Base-by-base conservation (phyloP, 2,113 vertebrate genomes). In the Clarias gariepinus region DNA sequence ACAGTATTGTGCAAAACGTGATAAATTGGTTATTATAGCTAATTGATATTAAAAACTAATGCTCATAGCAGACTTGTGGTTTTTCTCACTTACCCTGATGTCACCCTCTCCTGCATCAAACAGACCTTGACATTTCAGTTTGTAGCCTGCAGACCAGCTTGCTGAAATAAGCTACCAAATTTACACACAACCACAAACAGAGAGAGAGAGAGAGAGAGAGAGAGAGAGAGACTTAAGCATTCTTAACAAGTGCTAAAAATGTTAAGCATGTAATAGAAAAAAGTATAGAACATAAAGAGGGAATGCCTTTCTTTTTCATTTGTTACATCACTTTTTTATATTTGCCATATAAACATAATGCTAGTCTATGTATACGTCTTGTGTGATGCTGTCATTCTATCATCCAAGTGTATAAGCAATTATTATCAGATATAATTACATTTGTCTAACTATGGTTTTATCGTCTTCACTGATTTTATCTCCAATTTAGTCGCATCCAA, bases 61-160 rank as follows among this genome's bases (percentile, higher is more conserved):
- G 15, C 41, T 47, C 47, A 47, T 47, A 8, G 47, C 47, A 47
- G 11, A 71, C 3, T 1, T 78, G 52, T 63, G 58, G 4, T 83
- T 52, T 81, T 87, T 86, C 71, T 21, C 12, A 86, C 91, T 96
- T 89, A 97, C 96, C 95, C 96, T 94, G 52, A 96, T 82, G 15
- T 97, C 96, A 0, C 94, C 94, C 21, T 95, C 94, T 60, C 96
- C 96, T 0, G 96, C 95, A 0, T 96, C 96, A 92, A 92, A 85
- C 9, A 97, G 95, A 68, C 95, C 94, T 92, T 97, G 96, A 92
- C 96, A 97, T 88, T 97, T 96, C 85, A 97, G 83, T 81, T 95
- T 96, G 93, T 97, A 97, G 55, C 95, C 91, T 73, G 95, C 96
- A 91, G 95, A 94, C 96, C 96, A 96, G 0, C 94, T 93, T 91